These are phyloP conservation scores for Amphiura filiformis DNA, from an alignment of 35 echinoderm and acorn worm species.

Conservation along the genomic window DNA sequence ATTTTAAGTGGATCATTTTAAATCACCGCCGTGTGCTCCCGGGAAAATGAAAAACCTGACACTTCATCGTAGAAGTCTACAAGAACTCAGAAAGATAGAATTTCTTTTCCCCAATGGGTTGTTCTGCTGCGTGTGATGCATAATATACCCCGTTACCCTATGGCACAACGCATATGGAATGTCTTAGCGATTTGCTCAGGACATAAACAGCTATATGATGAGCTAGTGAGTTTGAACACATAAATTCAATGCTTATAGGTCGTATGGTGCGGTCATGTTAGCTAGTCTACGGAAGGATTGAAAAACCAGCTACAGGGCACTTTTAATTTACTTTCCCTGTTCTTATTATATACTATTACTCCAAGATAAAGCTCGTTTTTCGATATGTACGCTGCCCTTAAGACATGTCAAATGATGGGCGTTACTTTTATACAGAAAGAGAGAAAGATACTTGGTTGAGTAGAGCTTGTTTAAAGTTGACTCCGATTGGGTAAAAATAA, in stretches of 20 bases:
- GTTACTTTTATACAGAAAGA: neutral
- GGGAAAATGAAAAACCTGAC: neutral
- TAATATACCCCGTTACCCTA: neutral
- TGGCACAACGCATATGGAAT: neutral
- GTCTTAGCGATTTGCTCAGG: neutral
- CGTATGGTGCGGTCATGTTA: neutral
- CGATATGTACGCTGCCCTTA: neutral
- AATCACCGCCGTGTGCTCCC: neutral
- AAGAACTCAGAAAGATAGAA: neutral
- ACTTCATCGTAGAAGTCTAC: neutral
- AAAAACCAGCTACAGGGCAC: neutral
- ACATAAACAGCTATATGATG: too few relatives aligned
- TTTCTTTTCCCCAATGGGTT: neutral
- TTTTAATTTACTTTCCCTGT: neutral
- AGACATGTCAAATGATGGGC: neutral
- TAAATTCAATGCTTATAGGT: too few relatives aligned
- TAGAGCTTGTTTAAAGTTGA: too few relatives aligned
- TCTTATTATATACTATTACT: slow-evolving; percentile 4
- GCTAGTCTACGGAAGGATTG: neutral
- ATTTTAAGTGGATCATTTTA: slow-evolving; percentile 13
- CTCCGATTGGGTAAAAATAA: too few relatives aligned
- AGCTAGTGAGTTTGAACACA: too few relatives aligned
- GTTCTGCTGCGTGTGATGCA: neutral
- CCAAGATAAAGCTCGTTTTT: neutral
- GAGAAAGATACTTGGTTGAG: too few relatives aligned